Base-by-base conservation (phyloP, 2,113 vertebrate species). In the Coptodon bakossiorum region DNA sequence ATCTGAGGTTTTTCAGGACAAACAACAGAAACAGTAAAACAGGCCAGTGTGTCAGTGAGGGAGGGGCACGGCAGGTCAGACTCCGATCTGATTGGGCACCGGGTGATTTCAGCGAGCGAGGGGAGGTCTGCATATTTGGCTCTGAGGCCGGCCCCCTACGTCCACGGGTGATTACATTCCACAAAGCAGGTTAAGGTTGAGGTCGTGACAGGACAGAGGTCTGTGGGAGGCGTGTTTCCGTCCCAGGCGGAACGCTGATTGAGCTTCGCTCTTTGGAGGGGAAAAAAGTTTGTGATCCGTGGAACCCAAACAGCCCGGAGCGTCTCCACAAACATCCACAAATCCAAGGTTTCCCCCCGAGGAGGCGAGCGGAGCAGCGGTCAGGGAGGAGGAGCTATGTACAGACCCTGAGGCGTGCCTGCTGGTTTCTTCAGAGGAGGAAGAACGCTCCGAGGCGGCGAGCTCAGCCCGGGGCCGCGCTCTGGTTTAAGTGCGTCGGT, bases 351-450 rank as follows among this genome's bases (percentile, higher is more conserved):
- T 53, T 13, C 48, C 68, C 59, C 6, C 45, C 24, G 27, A 45
- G 48, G 59, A 22, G 52, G 50, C 34, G 34, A n/a, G 43, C 40
- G 79, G 43, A 84, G 9, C 81, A 45, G 19, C 27, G 48, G n/a
- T 1, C 54, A 22, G 59, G 59, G 29, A 22, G 71, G 36, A 6
- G 90, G 78, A 83, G 84, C 76, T 97, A 96, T 96, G 87, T 97
- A 97, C 96, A 97, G 96, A 97, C 96, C 98, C 98, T 98, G 98
- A 99, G 98, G 96, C 96, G 95, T 93, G 85, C 93, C 95, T 93
- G 82, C n/a, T 63, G 31, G 27, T 89, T 94, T 91, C 94, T 88
- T 90, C 80, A 80, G 78, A 89, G 95, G 95, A 94, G 90, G 94
- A 95, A 96, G 94, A 95, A 96, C 13, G 40, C 24, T 92, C 96